These are phyloP conservation scores for Alloscopus bannaensis DNA, from an alignment of 2,888 invertebrate genomes.

Conservation along the genomic window DNA sequence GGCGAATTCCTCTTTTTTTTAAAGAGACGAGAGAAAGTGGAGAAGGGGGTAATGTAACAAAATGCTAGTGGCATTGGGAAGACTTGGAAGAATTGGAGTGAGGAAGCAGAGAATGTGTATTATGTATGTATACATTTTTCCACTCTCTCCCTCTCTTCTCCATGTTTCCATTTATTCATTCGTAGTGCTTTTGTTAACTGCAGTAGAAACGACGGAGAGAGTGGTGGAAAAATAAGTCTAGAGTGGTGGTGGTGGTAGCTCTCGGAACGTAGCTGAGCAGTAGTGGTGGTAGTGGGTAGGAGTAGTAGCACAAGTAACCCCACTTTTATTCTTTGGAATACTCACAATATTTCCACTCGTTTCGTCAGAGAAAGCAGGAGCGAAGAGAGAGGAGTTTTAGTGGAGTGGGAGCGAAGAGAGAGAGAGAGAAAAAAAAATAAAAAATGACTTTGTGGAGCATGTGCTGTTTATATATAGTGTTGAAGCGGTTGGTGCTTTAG, in stretches of 20 bases:
- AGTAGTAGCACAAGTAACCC: not conserved
- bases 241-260: slow-evolving; percentile 21
- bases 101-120: not conserved
- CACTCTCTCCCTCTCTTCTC: not conserved
- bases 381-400: slow-evolving; percentile 1
- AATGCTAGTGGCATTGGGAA: no score
- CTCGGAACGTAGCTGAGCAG: not conserved
- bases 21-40: not conserved
- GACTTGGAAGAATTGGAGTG: no score
- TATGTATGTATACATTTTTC: slow-evolving; percentile 9
- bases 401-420: slow-evolving; percentile 13
- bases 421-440: slow-evolving; percentile 24
- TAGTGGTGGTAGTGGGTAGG: no score
- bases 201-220: not conserved
- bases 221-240: not conserved
- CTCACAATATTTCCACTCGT: not conserved
- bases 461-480: slow-evolving; percentile 72
- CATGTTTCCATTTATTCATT: slow-evolving; percentile 15
- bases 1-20: not conserved
- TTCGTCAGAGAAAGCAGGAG: slow-evolving; percentile 5
- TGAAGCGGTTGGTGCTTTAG: slow-evolving; percentile 22
- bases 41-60: not conserved
- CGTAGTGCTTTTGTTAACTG: slow-evolving; percentile 20
- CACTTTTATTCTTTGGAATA: slow-evolving; percentile 1
- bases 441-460: slow-evolving; percentile 72